phyloP scores from a whole-genome alignment of 2,113 vertebrate species.

The Chinchilla lanigera region DNA sequence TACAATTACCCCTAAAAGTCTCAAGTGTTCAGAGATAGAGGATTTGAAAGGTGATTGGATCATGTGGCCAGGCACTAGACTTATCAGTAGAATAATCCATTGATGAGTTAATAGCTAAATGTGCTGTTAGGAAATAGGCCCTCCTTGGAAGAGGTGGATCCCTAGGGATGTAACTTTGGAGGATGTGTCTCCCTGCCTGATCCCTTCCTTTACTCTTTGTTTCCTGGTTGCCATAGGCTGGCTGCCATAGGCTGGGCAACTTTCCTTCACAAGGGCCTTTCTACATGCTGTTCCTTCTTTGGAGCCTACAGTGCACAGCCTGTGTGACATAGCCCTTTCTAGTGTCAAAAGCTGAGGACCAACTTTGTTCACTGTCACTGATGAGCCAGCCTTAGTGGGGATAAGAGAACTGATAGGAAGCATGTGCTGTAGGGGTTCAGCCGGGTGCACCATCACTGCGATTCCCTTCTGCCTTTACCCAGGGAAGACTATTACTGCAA shows the following conservation, averaged over 20 bases:
- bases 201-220: not conserved
- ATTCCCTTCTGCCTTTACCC: not conserved
- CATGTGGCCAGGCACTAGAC: not conserved
- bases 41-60: not conserved
- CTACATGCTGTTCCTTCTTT: not conserved
- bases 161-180: not conserved
- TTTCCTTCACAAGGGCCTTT: not conserved
- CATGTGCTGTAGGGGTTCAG: not conserved
- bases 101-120: not conserved
- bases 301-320: not conserved
- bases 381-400: not conserved
- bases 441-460: fast-evolving
- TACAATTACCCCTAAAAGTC: not conserved
- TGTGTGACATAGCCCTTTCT: not conserved
- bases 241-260: too few relatives aligned
- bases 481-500: not conserved
- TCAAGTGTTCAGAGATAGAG: not conserved
- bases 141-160: not conserved
- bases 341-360: not conserved
- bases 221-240: not conserved
- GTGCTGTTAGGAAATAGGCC: not conserved
- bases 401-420: not conserved
- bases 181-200: not conserved
- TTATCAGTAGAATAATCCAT: not conserved
- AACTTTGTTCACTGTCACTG: not conserved